Evolutionary conservation across 2,888 invertebrate genomes (phyloP), one percentile per base, ranked within the genome.

Genomic region (Plebejus melissa): DNA sequence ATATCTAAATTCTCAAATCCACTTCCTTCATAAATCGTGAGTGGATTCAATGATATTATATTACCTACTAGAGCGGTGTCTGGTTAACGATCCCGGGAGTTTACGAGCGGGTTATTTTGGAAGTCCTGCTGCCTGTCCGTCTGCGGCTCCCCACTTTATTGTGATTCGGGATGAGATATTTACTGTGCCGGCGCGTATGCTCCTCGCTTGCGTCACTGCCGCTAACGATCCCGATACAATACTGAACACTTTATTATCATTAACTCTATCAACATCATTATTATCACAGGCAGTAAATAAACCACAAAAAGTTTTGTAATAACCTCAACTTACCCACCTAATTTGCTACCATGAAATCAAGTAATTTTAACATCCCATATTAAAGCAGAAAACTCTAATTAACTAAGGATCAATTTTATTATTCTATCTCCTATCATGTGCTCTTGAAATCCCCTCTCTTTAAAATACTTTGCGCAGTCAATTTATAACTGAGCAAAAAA

Each of bases 71-170:
- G 50, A 54, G 32, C 54, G 32, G 38, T 81, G 80, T 79, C 79
- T 78, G 78, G 74, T 81, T 81, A 81, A 82, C 79, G 79, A 79
- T 78, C 77, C 79, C 77, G 74, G 76, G 79, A 78, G 79, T 81
- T 81, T 81, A 82, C 79, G 81, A 81, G 71, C 78, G 65, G 77
- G 81, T 82, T 82, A 82, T 82, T 83, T 82, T 80, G 76, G 79
- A 79, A 76, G 77, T 79, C 79, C 88, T 87, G 89, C 81, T 80
- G 80, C 80, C 82, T 83, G 83, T 90, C 88, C 80, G 83, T 89
- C 85, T 80, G 79, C 86, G 81, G 77, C 77, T 74, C 65, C 46
- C 58, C 38, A 74, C 70, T 74, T 76, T 77, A 76, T 76, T 74
- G 72, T 75, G 78, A 76, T 58, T 16, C 58, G 70, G 57, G 75